Conservation (phyloP, 2,888 invertebrate species). For the Cephus nigrinus region DNA sequence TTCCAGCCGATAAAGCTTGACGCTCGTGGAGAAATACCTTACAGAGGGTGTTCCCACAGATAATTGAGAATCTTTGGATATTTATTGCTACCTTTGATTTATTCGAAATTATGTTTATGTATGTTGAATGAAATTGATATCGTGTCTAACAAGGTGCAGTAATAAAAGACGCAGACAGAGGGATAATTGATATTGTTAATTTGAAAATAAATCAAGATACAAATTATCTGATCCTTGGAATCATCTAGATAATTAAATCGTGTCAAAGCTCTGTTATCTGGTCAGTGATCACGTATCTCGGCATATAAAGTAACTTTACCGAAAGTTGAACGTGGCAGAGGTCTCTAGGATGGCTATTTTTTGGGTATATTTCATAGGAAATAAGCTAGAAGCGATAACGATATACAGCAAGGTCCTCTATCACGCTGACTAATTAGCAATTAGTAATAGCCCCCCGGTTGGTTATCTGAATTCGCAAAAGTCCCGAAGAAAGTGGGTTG, state of each 20-base stretch:
- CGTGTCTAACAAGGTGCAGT: not conserved
- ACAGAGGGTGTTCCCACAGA: not conserved
- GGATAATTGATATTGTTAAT: not conserved
- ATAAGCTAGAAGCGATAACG: not conserved
- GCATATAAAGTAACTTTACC: not conserved
- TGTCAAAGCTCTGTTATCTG: not conserved
- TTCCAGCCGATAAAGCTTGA: not conserved
- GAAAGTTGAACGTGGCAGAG: not conserved
- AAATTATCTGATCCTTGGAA: not conserved
- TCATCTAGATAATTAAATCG: not conserved
- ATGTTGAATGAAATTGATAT: not conserved
- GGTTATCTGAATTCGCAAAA: not conserved
- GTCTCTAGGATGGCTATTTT: not conserved
- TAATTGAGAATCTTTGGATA: not conserved
- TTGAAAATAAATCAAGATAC: not conserved
- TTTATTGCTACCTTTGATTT: not conserved
- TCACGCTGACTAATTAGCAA: not conserved
- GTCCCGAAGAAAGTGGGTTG: not conserved
- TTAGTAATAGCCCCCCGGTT: not conserved
- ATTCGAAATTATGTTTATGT: not conserved
- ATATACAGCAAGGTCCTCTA: not conserved
- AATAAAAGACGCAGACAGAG: not conserved
- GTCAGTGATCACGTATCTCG: not conserved
- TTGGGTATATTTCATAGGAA: not conserved
- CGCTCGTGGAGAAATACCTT: not conserved